Evolutionary conservation across 1,140 invertebrate species (phyloP).

Genomic region (Leptestheria dahalacensis): DNA sequence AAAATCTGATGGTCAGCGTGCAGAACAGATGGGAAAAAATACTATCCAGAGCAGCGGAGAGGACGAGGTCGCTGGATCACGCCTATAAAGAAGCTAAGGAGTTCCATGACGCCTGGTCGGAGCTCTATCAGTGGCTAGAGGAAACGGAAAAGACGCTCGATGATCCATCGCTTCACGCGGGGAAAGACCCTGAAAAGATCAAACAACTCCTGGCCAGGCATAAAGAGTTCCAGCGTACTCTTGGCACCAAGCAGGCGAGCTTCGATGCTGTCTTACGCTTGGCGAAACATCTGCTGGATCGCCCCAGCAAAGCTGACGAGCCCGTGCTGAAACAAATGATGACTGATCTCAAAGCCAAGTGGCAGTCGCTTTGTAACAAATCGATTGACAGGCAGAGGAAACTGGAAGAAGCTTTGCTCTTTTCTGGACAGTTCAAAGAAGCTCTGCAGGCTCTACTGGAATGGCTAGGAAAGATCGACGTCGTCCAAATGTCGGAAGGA

Average conservation of each 20-base stretch:
- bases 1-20: slow-evolving; percentile 90
- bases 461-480: slow-evolving; percentile 75
- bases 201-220: slow-evolving; percentile 76
- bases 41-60: slow-evolving; percentile 82
- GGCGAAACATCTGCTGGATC: slow-evolving; percentile 83
- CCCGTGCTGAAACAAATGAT: slow-evolving; percentile 66
- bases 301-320: slow-evolving; percentile 81
- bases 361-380: slow-evolving; percentile 86
- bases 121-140: slow-evolving; percentile 56
- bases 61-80: slow-evolving; percentile 82
- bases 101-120: slow-evolving; percentile 77
- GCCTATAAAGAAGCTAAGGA: slow-evolving; percentile 92
- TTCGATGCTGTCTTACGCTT: slow-evolving; percentile 81
- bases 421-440: slow-evolving; percentile 92
- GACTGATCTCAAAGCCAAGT: slow-evolving; percentile 78
- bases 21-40: slow-evolving; percentile 96
- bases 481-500: slow-evolving; percentile 55
- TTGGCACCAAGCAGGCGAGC: slow-evolving; percentile 75
- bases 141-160: slow-evolving; percentile 58
- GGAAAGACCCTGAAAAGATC: slow-evolving; percentile 86
- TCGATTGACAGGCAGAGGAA: slow-evolving; percentile 87
- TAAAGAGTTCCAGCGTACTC: slow-evolving; percentile 81
- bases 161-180: slow-evolving; percentile 25
- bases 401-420: slow-evolving; percentile 81
- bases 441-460: slow-evolving; percentile 84